Conservation (phyloP, 2,113 vertebrate species). For the Isurus oxyrinchus region DNA sequence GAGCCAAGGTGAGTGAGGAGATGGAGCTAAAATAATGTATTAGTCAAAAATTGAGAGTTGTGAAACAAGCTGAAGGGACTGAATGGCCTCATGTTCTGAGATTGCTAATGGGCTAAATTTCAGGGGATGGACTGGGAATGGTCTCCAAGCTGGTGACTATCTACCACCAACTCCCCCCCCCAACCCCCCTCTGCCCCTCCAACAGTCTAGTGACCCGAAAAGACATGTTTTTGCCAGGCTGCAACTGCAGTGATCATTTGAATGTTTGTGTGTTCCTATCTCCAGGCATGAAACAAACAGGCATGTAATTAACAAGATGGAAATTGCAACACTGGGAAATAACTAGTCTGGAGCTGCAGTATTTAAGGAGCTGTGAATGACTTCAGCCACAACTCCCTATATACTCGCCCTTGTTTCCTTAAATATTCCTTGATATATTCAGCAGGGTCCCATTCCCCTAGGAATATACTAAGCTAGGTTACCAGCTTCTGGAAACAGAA, state of each 20-base stretch:
- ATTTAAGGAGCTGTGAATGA: constrained; percentile 31
- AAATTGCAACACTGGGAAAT: neutral
- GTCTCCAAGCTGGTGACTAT: neutral
- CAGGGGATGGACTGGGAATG: neutral
- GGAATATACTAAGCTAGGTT: neutral
- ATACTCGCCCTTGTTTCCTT: constrained; percentile 27
- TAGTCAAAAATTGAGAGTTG: neutral
- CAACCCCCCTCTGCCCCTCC: too few species aligned
- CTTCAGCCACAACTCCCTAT: neutral
- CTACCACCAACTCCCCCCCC: too few species aligned
- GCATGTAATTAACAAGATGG: constrained; percentile 14
- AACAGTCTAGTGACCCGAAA: neutral
- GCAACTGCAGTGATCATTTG: neutral
- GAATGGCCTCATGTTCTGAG: neutral
- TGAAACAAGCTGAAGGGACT: neutral
- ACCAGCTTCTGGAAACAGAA: neutral
- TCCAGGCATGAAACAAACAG: neutral
- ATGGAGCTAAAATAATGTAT: too few species aligned
- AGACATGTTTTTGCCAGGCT: neutral
- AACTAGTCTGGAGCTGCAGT: neutral
- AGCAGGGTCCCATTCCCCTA: too few species aligned
- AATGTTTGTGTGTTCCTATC: neutral
- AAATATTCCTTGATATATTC: neutral
- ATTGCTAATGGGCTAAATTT: neutral
- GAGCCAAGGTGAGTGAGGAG: neutral